Evolutionary conservation across 2,797 vertebrate genomes (phyloP).

Genomic region (Cryptoblepharus egeriae): DNA sequence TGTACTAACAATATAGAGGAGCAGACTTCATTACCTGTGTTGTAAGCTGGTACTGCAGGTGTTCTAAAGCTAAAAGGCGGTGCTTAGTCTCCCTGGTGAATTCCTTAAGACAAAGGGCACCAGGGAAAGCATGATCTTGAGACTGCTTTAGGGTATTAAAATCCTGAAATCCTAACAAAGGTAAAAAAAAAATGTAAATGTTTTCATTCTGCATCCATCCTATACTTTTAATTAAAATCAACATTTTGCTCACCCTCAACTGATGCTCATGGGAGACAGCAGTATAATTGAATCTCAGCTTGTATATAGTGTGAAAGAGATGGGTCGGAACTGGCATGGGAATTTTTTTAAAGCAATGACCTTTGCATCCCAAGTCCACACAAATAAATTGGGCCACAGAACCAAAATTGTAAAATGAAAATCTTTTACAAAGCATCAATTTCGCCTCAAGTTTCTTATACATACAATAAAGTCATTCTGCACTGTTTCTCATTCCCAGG

Average conservation of each 20-base stretch:
- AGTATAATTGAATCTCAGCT: neutral
- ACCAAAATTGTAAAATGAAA: conserved; percentile 10
- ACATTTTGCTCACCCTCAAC: conserved; percentile 3
- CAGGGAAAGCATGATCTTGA: conserved; percentile 43
- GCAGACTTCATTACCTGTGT: conserved; percentile 77
- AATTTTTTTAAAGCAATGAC: conserved; percentile 6
- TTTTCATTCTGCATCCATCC: conserved; percentile 8
- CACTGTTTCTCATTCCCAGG: conserved; percentile 35
- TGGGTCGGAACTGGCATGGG: fast-evolving
- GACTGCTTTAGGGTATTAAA: conserved; percentile 34
- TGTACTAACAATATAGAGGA: neutral
- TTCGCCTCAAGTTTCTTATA: conserved; percentile 12
- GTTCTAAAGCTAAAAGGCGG: conserved; percentile 78
- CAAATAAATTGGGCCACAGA: neutral
- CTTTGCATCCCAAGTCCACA: neutral
- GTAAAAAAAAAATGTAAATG: conserved; percentile 39
- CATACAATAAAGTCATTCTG: conserved; percentile 29
- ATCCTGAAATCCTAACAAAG: conserved; percentile 38
- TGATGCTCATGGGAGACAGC: neutral
- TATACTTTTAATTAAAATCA: conserved; percentile 24
- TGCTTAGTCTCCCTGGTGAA: conserved; percentile 55
- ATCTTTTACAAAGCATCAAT: conserved; percentile 17
- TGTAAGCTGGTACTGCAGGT: conserved; percentile 81
- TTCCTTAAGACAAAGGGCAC: conserved; percentile 59
- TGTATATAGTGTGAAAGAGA: neutral